Evolutionary conservation across 2,888 invertebrate genomes (phyloP), one percentile per base, ranked within the genome.

Genomic region (Hydrotaea cyrtoneurina): DNA sequence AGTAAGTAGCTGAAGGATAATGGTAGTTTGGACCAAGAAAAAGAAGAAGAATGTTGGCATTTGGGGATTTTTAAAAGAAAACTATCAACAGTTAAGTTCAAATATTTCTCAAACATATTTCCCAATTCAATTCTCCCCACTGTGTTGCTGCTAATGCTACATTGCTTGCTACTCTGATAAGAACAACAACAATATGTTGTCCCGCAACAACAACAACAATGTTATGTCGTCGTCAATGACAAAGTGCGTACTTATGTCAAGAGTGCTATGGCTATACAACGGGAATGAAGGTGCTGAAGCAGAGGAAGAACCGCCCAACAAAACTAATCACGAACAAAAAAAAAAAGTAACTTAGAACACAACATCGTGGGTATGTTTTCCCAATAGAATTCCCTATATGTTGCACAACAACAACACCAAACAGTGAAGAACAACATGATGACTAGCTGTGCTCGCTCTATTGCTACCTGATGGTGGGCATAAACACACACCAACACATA

Each of bases 201-300:
- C n/a, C n/a, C n/a, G n/a, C n/a, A 31, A 31, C 31, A 31, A 7
- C 31, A 43, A 43, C 15, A 43, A 50, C n/a, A n/a, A n/a, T 7
- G 50, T 50, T n/a, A 50, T 31, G 31, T 31, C 50, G n/a, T 50
- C 50, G n/a, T 50, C 26, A 59, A 59, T 59, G 26, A 59, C 59
- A 59, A 59, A 59, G 59, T 59, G 26, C 23, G 26, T 59, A 59
- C 59, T 59, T 59, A 26, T 21, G 59, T 23, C 23, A 15, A 15
- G 13, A 59, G 59, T 26, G 26, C 2, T 23, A 59, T 15, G 4
- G 10, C 0, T 23, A 17, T 53, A 7, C 31, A 4, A 19, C n/a
- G 15, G 59, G 15, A 10, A 26, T 26, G 59, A 26, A 15, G 13
- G 50, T n/a, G n/a, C 50, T n/a, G 50, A 50, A 15, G 50, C 8